A percentile compares a stretch with the other conserved stretches of the same genome.
These are phyloP conservation scores for Pseudonaja textilis DNA, from an alignment of 2,113 vertebrate genomes.

Conservation along the genomic window DNA sequence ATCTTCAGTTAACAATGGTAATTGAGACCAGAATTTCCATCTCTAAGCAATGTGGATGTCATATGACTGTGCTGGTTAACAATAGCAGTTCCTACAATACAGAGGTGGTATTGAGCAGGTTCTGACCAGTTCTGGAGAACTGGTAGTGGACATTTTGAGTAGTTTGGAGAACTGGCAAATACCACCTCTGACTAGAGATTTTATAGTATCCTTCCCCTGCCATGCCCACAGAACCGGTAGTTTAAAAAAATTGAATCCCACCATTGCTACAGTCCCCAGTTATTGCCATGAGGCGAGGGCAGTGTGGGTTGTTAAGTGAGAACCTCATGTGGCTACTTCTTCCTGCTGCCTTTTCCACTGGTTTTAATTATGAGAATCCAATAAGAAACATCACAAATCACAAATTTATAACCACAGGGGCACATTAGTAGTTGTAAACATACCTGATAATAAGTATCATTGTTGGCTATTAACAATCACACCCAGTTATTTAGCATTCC, in stretches of 20 bases:
- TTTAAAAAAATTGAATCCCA: too few relatives aligned
- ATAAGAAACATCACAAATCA: neutral
- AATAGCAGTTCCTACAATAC: neutral
- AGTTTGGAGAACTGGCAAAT: too few relatives aligned
- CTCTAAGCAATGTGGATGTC: neutral
- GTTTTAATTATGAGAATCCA: neutral
- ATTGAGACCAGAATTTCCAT: neutral
- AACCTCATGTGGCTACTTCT: neutral
- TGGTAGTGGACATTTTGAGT: too few relatives aligned
- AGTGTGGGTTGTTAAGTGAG: neutral
- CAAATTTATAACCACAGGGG: neutral
- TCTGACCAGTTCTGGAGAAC: too few relatives aligned
- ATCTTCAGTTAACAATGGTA: neutral
- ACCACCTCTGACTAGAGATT: too few relatives aligned
- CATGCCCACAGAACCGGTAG: too few relatives aligned
- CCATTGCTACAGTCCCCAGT: neutral
- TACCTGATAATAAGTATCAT: neutral
- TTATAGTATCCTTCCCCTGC: too few relatives aligned
- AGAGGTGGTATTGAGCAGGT: too few relatives aligned
- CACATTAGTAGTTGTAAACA: neutral
- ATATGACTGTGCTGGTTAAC: neutral
- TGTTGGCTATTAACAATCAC: neutral
- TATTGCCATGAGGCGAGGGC: neutral
- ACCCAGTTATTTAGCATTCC: neutral
- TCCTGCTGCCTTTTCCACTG: neutral